Conservation (phyloP, 2,888 invertebrate genomes). For the Eupithecia inturbata region DNA sequence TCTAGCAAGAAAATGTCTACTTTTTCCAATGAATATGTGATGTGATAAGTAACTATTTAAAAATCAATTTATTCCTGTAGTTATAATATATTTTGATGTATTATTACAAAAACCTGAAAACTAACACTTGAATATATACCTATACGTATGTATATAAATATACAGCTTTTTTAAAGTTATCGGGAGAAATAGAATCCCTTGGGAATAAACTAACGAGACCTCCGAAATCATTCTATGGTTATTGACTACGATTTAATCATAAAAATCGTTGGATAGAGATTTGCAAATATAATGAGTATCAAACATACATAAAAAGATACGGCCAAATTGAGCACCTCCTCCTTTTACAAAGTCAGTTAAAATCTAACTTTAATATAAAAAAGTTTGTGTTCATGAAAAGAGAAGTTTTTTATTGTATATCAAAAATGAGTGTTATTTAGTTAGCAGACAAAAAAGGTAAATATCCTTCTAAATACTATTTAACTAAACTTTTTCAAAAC, state of each 20-base stretch:
- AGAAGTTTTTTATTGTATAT: background rate
- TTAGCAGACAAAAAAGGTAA: conserved; percentile 6
- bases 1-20: background rate
- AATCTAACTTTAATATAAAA: background rate
- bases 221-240: background rate
- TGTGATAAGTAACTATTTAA: no score
- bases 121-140: no score
- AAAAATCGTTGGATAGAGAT: background rate
- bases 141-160: no score
- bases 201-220: background rate
- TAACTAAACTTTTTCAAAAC: conserved; percentile 8
- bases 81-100: no score
- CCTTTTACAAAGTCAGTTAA: no score
- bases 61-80: no score
- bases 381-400: background rate
- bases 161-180: no score
- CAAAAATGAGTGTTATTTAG: background rate
- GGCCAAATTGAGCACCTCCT: background rate
- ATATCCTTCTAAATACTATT: conserved; percentile 5
- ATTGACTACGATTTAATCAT: no score
- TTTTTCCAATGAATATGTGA: no score
- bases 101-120: no score
- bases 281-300: background rate
- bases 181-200: background rate
- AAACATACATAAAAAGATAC: background rate